These are phyloP conservation scores for Phodopus roborovskii DNA, from an alignment of 2,113 vertebrate species.

Conservation along the genomic window DNA sequence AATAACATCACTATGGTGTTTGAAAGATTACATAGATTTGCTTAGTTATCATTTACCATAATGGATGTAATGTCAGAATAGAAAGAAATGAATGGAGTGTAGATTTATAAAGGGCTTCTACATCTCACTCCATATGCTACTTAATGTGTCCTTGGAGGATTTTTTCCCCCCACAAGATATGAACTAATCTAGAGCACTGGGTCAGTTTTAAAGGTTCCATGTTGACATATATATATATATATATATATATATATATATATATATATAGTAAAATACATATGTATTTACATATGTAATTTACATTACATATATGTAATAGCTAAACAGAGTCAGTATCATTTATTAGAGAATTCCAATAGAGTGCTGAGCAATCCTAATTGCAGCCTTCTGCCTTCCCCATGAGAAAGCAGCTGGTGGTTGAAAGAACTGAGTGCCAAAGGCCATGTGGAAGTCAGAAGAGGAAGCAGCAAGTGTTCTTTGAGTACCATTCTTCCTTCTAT, in stretches of 20 bases:
- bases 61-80: not conserved
- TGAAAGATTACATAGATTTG: not conserved
- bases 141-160: not conserved
- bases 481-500: not conserved
- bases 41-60: not conserved
- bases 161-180: not conserved
- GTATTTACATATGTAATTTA: not conserved
- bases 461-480: not conserved
- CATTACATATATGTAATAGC: not conserved
- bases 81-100: not conserved
- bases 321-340: not conserved
- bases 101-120: not conserved
- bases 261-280: not conserved
- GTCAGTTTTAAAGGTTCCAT: not conserved
- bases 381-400: not conserved
- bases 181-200: not conserved
- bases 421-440: not conserved
- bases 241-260: not conserved
- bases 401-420: conserved; percentile 24
- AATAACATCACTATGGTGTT: not conserved
- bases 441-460: not conserved
- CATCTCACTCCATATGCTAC: not conserved
- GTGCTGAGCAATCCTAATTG: not conserved
- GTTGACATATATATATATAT: not conserved
- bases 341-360: conserved; percentile 33